phyloP scores from a whole-genome alignment of 35 echinoderm and acorn worm species.

The Apostichopus japonicus region DNA sequence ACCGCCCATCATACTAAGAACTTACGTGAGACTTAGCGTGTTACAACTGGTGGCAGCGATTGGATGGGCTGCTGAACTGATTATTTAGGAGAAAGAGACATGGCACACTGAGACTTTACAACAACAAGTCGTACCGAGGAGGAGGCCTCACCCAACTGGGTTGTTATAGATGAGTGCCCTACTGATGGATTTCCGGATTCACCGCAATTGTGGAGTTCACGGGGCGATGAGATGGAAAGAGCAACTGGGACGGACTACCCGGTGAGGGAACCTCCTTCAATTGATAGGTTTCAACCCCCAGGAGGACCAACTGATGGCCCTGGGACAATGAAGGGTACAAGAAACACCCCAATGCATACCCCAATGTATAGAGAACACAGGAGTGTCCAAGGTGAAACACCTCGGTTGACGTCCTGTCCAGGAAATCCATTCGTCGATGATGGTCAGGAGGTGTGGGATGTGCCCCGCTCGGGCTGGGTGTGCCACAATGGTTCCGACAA shows the following conservation, averaged over 20 bases:
- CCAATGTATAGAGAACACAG: too few species aligned
- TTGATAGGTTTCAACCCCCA: not conserved
- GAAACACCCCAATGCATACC: too few species aligned
- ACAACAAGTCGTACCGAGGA: not conserved
- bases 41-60: not conserved
- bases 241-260: too few species aligned
- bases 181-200: not conserved
- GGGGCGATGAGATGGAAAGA: not conserved
- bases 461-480: too few species aligned
- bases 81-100: not conserved
- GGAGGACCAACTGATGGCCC: not conserved
- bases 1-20: too few species aligned
- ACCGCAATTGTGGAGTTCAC: too few species aligned
- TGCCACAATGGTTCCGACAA: too few species aligned
- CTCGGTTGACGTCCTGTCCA: conserved; percentile 2
- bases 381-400: too few species aligned
- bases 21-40: too few species aligned
- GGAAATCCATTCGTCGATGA: conserved; percentile 26
- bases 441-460: too few species aligned
- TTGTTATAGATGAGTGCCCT: not conserved
- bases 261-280: not conserved
- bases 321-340: not conserved
- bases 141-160: not conserved
- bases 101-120: not conserved
- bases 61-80: not conserved